phyloP scores from a whole-genome alignment of 1,140 invertebrate genomes.

The Hirudo medicinalis region DNA sequence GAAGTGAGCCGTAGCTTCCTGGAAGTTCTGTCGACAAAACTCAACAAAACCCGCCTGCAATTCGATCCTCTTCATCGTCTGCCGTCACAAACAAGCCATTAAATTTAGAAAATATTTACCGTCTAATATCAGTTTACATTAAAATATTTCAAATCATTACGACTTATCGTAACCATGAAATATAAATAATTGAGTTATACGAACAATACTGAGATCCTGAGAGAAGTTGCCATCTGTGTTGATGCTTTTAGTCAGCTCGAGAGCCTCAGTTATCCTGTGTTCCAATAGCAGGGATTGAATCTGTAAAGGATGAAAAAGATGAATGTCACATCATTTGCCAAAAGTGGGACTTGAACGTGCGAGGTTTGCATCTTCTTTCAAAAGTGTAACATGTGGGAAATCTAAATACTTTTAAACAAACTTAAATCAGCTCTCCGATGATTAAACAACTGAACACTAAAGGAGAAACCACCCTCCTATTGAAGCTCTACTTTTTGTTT shows the following conservation, averaged over 20 bases:
- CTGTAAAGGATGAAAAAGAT: constrained; percentile 24
- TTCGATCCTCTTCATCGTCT: constrained; percentile 36
- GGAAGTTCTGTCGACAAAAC: constrained; percentile 42
- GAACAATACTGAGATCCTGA: too few relatives aligned
- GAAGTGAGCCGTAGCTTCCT: constrained; percentile 42
- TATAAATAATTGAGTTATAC: too few relatives aligned
- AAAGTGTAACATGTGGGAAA: too few relatives aligned
- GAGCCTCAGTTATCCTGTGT: constrained; percentile 43
- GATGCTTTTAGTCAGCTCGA: constrained; percentile 40
- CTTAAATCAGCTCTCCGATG: neutral
- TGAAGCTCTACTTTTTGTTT: too few relatives aligned
- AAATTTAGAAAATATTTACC: neutral
- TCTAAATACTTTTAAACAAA: neutral
- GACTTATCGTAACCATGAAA: too few relatives aligned
- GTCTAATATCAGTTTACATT: too few relatives aligned
- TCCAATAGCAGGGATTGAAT: constrained; percentile 41
- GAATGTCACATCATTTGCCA: neutral
- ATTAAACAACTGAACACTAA: too few relatives aligned
- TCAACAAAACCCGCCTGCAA: constrained; percentile 46
- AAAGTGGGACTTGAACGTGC: too few relatives aligned
- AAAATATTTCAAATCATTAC: too few relatives aligned
- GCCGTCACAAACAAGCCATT: neutral
- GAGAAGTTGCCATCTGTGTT: too few relatives aligned
- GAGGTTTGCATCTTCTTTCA: too few relatives aligned
- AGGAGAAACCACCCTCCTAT: too few relatives aligned